These are phyloP conservation scores for Panurus biarmicus DNA, from an alignment of 2,113 vertebrate genomes.

Conservation along the genomic window DNA sequence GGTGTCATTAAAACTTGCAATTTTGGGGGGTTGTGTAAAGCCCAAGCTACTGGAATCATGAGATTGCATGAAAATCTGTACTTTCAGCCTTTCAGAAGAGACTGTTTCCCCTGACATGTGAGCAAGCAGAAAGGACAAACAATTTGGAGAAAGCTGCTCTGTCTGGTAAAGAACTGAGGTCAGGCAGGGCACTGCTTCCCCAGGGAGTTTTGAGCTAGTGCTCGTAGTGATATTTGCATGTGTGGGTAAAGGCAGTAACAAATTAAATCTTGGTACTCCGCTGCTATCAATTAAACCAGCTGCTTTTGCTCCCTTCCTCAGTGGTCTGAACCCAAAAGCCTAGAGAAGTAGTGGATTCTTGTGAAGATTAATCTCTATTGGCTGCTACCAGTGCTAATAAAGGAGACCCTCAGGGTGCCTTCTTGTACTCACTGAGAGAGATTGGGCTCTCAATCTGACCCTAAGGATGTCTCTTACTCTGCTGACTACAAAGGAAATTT, in stretches of 20 bases:
- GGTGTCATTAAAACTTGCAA: neutral
- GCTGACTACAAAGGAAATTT: neutral
- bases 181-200: neutral
- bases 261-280: neutral
- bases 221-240: neutral
- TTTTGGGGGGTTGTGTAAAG: neutral
- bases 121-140: neutral
- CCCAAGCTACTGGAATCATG: neutral
- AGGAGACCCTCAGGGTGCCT: neutral
- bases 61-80: neutral
- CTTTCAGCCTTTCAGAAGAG: neutral
- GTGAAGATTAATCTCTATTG: neutral
- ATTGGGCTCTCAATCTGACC: neutral
- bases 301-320: neutral
- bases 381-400: neutral
- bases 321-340: neutral
- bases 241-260: neutral
- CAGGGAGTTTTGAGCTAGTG: neutral
- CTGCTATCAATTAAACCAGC: neutral
- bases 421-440: neutral
- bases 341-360: neutral
- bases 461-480: neutral
- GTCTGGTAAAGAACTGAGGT: neutral
- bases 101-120: neutral
- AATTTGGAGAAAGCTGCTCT: neutral